Evolutionary conservation across 2,797 vertebrate genomes (phyloP), one percentile per base, ranked within the genome.

Genomic region (Discoglossus pictus): DNA sequence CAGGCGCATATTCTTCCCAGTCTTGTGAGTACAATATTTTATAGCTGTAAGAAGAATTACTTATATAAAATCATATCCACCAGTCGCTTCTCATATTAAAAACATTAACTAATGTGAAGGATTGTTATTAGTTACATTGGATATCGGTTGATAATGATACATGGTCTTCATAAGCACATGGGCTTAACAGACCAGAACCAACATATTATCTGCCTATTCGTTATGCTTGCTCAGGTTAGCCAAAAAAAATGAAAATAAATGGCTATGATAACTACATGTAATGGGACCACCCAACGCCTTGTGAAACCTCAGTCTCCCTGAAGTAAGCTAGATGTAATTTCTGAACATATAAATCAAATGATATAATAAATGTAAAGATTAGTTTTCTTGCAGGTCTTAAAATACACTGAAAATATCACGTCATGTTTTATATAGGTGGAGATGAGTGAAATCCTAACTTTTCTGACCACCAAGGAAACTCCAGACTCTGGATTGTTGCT

Each of bases 381-480:
- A 25, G 24, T 44, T 59, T 58, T 58, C 38, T 21, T 4, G 54
- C n/a, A 34, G 39, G 40, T 38, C 51, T 38, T 20, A 21, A 43
- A 31, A 31, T 31, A 31, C 27, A 31, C 18, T 44, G 4, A 59
- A 43, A 59, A 25, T 18, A 16, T 31, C 55, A 44, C 9, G 15
- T 35, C 25, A 60, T 60, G 27, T n/a, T n/a, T n/a, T 4, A 31
- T 31, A 31, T 31, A 31, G 27, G 27, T 31, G 8, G 4, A 31
- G 27, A 31, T 31, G 42, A 21, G 42, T 46, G 56, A 21, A 47
- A 47, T 21, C 56, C 16, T 34, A 31, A 31, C 23, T 25, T 8
- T 31, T 31, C n/a, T 47, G 21, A 60, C 56, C 38, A 44, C 42
- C 38, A 47, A 47, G 56, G 42, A 60, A 60, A 58, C 38, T 40